Base-by-base conservation (phyloP, 2,113 vertebrate genomes). In the Bucco capensis region DNA sequence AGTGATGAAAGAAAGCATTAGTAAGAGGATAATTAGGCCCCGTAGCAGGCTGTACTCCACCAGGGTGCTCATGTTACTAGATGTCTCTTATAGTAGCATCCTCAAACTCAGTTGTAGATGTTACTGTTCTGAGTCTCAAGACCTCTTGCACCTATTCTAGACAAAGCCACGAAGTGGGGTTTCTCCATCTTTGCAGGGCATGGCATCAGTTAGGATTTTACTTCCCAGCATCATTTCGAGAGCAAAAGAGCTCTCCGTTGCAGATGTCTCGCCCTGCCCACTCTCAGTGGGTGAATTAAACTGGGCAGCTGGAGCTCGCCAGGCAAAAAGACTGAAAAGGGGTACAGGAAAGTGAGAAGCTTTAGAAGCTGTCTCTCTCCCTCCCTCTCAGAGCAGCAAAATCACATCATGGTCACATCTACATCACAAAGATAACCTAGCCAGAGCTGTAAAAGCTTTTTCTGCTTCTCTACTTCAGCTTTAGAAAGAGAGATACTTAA, bases 1-100 rank as follows among this genome's bases (percentile, higher is more conserved):
- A 65, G 66, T 86, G 80, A 96, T 92, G 94, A 92, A 94, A 86
- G 84, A 87, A 95, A 89, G 87, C 92, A 94, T 93, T 96, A 96
- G 94, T 70, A 90, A 89, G 79, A 62, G 53, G 76, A 54, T 92
- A 96, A 96, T 97, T 94, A 97, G 94, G 89, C 88, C 79, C 94
- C 4, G 23, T 77, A 93, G 93, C 66, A 85, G 66, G 73, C 93
- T 88, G 81, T 62, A 90, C 81, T 91, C 80, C 70, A 89, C 44
- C 69, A 83, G 76, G 56, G 81, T 75, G 80, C 85, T 95, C 71
- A 28, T 60, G 70, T 53, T 90, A 90, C 86, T 64, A 86, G 60
- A 58, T 4, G 4, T 50, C 62, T 96, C 66, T 69, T 33, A 51
- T 22, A 95, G 83, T 4, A 83, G 80, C 79, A 89, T 51, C 60